Percentiles rank a stretch among this genome's conserved stretches.
These are phyloP conservation scores for Ivindomyrus marchei DNA, from an alignment of 2,113 vertebrate genomes.

Conservation along the genomic window DNA sequence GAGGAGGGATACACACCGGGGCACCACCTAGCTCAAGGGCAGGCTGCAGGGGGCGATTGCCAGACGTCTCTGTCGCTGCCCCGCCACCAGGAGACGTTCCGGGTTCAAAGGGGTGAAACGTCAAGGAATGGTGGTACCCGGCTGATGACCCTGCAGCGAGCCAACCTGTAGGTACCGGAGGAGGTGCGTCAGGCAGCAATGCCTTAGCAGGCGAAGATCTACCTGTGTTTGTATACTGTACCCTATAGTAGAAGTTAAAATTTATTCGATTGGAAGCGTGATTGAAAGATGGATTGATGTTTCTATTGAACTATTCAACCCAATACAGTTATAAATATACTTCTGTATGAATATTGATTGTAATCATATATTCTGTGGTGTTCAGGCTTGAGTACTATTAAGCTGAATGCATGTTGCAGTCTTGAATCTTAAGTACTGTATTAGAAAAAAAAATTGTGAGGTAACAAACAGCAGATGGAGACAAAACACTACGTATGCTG, in stretches of 20 bases:
- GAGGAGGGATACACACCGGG: too few species aligned
- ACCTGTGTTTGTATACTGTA: background rate
- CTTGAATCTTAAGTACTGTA: background rate
- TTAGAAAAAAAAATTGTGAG: background rate
- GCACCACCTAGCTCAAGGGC: too few species aligned
- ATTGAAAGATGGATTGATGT: background rate
- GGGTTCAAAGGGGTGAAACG: too few species aligned
- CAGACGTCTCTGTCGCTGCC: too few species aligned
- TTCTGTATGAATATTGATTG: background rate
- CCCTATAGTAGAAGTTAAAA: background rate
- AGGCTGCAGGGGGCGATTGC: too few species aligned
- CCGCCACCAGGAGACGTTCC: too few species aligned
- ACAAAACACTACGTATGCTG: background rate
- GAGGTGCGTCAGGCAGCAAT: too few species aligned
- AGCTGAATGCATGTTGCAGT: background rate
- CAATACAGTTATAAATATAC: background rate
- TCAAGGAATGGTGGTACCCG: too few species aligned
- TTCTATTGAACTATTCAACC: background rate
- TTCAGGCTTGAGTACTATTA: background rate
- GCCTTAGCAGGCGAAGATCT: too few species aligned
- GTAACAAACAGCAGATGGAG: background rate
- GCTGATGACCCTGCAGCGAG: too few species aligned
- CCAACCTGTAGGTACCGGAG: too few species aligned
- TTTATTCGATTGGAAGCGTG: background rate
- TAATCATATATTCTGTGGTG: background rate